Percentiles rank a stretch among this genome's conserved stretches.
phyloP scores from a whole-genome alignment of 2,113 vertebrate genomes.

The Oreochromis aureus region DNA sequence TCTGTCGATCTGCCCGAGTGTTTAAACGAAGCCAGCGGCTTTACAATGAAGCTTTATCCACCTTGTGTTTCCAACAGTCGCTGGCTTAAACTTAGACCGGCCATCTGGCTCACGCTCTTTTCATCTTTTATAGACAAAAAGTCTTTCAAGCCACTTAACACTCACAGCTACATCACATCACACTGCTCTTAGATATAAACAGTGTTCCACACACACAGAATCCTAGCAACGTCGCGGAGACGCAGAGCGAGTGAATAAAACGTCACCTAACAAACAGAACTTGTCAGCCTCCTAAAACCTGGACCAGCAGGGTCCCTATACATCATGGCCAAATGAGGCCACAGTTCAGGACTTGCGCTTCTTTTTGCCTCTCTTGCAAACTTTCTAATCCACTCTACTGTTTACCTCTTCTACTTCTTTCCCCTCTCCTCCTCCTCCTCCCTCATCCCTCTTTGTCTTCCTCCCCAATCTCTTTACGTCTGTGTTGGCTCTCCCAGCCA shows the following conservation, averaged over 20 bases:
- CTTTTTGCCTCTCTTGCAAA: neutral
- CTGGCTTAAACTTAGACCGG: conserved; percentile 31
- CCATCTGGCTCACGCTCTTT: conserved; percentile 63
- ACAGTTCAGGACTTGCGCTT: conserved; percentile 25
- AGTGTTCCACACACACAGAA: conserved; percentile 32
- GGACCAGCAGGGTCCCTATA: neutral
- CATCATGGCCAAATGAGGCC: conserved; percentile 26
- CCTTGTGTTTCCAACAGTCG: conserved; percentile 17
- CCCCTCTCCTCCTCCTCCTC: neutral
- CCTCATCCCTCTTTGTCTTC: neutral
- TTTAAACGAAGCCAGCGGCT: conserved; percentile 13
- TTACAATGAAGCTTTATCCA: conserved; percentile 32
- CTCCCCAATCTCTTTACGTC: neutral
- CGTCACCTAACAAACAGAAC: conserved; percentile 16
- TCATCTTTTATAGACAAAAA: conserved; percentile 51
- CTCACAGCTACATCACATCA: conserved; percentile 27
- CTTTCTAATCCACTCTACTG: conserved; percentile 32
- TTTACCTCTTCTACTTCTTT: neutral
- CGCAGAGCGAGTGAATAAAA: conserved; percentile 29
- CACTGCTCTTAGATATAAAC: conserved; percentile 49
- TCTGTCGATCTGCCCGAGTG: conserved; percentile 12
- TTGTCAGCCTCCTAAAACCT: neutral
- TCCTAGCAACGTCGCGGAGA: conserved; percentile 60
- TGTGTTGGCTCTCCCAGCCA: conserved; percentile 72
- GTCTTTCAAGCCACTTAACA: conserved; percentile 33